These are phyloP conservation scores for Alligator mississippiensis DNA, from an alignment of 2,113 vertebrate genomes.

Conservation along the genomic window DNA sequence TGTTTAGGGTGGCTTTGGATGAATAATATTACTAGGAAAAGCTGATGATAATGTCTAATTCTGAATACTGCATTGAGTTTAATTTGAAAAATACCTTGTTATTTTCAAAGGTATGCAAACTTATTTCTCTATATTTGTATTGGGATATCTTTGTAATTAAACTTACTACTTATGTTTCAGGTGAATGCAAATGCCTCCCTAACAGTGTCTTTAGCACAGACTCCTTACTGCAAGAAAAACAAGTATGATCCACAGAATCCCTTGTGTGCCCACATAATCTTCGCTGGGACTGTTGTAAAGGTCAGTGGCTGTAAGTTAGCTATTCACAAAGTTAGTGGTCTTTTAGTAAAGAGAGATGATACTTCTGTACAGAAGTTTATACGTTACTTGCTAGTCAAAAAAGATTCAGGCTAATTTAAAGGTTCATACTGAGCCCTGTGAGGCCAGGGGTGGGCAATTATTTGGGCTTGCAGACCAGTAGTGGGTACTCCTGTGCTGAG, in stretches of 20 bases:
- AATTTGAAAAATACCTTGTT: not conserved
- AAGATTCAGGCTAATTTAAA: not conserved
- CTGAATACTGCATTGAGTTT: not conserved
- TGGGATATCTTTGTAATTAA: not conserved
- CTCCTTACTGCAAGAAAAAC: conserved; percentile 86
- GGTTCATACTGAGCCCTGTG: not conserved
- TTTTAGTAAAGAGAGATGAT: not conserved
- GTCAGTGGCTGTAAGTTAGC: conserved; percentile 67
- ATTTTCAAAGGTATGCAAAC: not conserved
- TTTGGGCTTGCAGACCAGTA: too few relatives aligned
- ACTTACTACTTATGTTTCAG: conserved; percentile 76
- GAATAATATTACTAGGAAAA: not conserved
- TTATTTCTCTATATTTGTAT: not conserved
- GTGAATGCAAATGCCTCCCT: conserved; percentile 86
- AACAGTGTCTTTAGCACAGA: conserved; percentile 94
- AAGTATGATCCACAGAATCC: conserved; percentile 93
- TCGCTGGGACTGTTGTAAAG: conserved; percentile 87
- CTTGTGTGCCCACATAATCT: conserved; percentile 91
- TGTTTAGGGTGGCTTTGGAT: not conserved
- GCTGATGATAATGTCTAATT: not conserved
- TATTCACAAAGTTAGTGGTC: too few relatives aligned
- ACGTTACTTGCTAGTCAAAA: not conserved
- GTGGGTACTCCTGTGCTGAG: too few relatives aligned
- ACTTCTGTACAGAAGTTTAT: not conserved
- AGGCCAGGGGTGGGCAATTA: not conserved